A percentile compares a stretch with the other conserved stretches of the same genome.
Conservation (phyloP, 2,888 invertebrate species). For the Hypena proboscidalis region DNA sequence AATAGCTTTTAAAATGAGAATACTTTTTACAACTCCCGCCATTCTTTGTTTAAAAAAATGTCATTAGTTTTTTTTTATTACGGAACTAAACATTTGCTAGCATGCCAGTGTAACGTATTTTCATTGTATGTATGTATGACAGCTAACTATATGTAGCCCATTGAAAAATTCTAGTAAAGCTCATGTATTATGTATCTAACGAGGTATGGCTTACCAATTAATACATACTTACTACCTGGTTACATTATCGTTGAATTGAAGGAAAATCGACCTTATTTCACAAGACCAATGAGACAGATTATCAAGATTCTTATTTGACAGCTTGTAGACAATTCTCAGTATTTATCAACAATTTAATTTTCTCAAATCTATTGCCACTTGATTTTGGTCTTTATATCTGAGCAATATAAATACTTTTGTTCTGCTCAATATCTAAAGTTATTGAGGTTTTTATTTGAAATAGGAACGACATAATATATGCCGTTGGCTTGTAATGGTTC, state of each 20-base stretch:
- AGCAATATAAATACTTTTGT: neutral
- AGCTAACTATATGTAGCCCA: neutral
- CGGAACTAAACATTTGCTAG: neutral
- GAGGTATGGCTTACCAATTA: slow-evolving; percentile 1
- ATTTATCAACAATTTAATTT: too few relatives aligned
- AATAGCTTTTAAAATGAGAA: neutral
- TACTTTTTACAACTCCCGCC: neutral
- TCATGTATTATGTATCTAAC: slow-evolving; percentile 3
- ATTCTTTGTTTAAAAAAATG: too few relatives aligned
- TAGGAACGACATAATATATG: slow-evolving; percentile 33
- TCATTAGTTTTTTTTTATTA: too few relatives aligned
- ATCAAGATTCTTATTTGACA: too few relatives aligned
- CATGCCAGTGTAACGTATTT: neutral
- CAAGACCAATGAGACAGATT: neutral
- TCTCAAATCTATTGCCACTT: neutral
- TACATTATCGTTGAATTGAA: neutral
- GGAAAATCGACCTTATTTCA: too few relatives aligned
- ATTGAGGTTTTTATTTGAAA: slow-evolving; percentile 35
- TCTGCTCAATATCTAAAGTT: neutral
- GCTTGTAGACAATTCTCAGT: neutral
- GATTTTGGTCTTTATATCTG: neutral
- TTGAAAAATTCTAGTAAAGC: slow-evolving; percentile 4
- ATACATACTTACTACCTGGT: neutral
- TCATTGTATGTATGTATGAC: neutral
- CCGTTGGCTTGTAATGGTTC: slow-evolving; percentile 29